Conservation (phyloP, 2,888 invertebrate genomes). For the Brassicogethes aeneus region DNA sequence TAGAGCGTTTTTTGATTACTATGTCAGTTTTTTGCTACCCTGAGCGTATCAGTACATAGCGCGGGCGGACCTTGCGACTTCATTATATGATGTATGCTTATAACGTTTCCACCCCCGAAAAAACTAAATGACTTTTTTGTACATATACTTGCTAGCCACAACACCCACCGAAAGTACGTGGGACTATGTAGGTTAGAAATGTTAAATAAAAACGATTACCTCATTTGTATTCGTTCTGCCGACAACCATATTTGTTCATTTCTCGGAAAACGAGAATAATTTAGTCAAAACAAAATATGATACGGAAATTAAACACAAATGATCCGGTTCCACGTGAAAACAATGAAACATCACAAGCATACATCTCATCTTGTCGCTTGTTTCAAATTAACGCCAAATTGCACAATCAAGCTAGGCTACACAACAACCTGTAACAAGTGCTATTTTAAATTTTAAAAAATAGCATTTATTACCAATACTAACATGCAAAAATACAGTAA, state of each 20-base stretch:
- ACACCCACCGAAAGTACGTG: constrained; percentile 17
- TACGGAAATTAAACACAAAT: too few relatives aligned
- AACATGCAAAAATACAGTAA: constrained; percentile 16
- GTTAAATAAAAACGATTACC: constrained; percentile 15
- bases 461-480: too few relatives aligned
- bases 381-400: not conserved
- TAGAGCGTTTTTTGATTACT: constrained; percentile 6
- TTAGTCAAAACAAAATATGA: not conserved
- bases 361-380: too few relatives aligned
- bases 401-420: not conserved
- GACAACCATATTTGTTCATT: not conserved
- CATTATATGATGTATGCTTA: not conserved
- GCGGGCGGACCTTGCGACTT: too few relatives aligned
- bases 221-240: constrained; percentile 12
- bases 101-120: constrained; percentile 16
- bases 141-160: constrained; percentile 12
- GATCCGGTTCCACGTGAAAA: not conserved
- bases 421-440: too few relatives aligned
- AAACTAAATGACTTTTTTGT: constrained; percentile 7
- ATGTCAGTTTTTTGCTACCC: constrained; percentile 2
- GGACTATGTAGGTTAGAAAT: constrained; percentile 22
- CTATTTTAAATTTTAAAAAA: too few relatives aligned
- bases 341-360: not conserved
- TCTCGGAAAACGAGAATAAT: not conserved
- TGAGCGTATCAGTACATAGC: not conserved